Evolutionary conservation across 1,140 invertebrate genomes (phyloP).

Genomic region (Zaprionus kolodkinae): DNA sequence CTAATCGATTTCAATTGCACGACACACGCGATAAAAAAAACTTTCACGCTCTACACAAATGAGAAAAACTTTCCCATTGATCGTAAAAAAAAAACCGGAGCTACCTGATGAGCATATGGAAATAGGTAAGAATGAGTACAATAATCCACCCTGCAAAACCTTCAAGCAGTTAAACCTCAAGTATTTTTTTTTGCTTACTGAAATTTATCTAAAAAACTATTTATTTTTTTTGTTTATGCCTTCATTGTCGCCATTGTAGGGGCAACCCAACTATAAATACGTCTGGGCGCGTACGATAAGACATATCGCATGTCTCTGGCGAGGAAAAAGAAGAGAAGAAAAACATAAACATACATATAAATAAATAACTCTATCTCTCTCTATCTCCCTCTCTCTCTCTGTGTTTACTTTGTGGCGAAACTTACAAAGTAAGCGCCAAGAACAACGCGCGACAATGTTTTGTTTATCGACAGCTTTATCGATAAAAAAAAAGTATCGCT

Average conservation of each 20-base stretch:
- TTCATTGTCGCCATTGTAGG: neutral
- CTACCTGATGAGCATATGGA: neutral
- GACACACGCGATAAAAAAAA: slow-evolving; percentile 6
- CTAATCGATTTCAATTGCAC: slow-evolving; percentile 42
- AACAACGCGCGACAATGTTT: neutral
- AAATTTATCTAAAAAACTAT: slow-evolving; percentile 39
- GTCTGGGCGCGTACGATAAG: slow-evolving; percentile 34
- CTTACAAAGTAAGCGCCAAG: slow-evolving; percentile 30
- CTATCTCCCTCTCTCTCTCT: neutral
- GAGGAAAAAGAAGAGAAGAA: neutral
- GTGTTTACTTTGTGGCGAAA: slow-evolving; percentile 31
- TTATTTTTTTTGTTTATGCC: slow-evolving; percentile 24
- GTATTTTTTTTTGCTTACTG: neutral
- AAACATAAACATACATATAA: slow-evolving; percentile 25
- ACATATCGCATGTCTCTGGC: slow-evolving; percentile 26
- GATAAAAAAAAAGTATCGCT: slow-evolving; percentile 24
- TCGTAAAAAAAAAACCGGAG: neutral
- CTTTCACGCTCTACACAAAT: slow-evolving; percentile 27
- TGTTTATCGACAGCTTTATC: slow-evolving; percentile 6
- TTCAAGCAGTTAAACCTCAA: neutral
- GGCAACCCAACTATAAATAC: slow-evolving; percentile 30
- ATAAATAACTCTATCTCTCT: slow-evolving; percentile 2
- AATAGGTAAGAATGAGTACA: neutral
- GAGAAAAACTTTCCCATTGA: neutral
- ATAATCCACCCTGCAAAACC: neutral